Conservation (phyloP, 2,113 vertebrate species). For the Origma solitaria region DNA sequence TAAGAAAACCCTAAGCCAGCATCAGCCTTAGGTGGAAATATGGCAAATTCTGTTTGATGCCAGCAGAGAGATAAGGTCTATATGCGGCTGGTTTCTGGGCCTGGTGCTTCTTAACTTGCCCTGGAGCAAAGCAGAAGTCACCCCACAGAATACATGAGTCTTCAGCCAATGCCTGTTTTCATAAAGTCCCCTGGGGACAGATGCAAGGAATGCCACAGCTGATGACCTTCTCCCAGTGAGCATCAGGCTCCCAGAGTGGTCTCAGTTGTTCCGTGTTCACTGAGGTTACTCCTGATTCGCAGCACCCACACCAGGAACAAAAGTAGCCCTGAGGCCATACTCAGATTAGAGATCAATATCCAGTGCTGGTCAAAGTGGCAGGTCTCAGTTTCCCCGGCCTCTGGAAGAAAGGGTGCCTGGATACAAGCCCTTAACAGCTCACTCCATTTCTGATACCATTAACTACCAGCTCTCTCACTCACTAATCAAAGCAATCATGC, state of each 20-base stretch:
- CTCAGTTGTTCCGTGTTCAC: background rate
- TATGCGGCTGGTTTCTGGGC: background rate
- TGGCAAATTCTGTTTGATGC: background rate
- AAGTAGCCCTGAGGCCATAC: background rate
- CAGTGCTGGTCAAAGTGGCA: background rate
- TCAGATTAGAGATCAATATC: background rate
- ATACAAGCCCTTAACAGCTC: background rate
- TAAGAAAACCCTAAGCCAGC: background rate
- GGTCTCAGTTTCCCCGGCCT: background rate
- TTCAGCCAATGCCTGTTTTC: background rate
- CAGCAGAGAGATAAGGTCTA: background rate
- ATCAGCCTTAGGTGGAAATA: background rate
- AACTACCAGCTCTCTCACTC: background rate
- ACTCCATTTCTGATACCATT: background rate
- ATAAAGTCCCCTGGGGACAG: background rate
- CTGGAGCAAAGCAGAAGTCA: constrained; percentile 1
- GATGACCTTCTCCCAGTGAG: background rate
- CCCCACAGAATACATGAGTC: background rate
- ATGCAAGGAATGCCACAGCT: accelerated
- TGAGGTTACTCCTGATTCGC: background rate
- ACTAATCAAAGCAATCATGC: background rate
- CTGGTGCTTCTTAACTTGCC: background rate
- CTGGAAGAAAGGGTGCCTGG: background rate
- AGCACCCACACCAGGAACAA: background rate
- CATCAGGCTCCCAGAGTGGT: background rate